Evolutionary conservation across 2,113 vertebrate species (phyloP), one percentile per base, ranked within the genome.

Genomic region (Tringa solitaria): DNA sequence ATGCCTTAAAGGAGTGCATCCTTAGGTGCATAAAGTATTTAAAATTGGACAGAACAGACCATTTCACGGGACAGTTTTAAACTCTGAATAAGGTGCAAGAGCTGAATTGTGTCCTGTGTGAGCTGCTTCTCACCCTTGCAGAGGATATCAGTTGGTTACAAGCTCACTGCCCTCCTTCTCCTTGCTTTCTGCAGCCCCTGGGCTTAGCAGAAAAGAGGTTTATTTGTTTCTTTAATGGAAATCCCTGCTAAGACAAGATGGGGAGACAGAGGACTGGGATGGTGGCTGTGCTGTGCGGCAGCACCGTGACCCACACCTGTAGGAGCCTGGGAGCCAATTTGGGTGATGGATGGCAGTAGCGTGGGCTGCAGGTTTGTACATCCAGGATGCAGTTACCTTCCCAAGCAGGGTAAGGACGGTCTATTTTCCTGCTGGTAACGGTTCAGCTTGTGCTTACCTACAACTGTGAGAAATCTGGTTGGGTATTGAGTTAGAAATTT

Each of bases 301-400:
- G 30, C 35, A 4, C 57, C 4, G 4, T 6, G 53, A 30, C 6
- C 72, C 17, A 18, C 61, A 13, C 1, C 51, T 22, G 23, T 30
- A 20, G 0, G 0, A 48, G 37, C 33, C 72, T 24, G 64, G 28
- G 48, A 93, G 45, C 50, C 2, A 1, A 0, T 26, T 6, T 11
- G 15, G 10, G 79, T 10, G 24, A 46, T 5, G 75, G 19, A 4
- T 7, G 45, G 48, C 68, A 60, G 67, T 10, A 10, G 37, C 0
- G 4, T 28, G n/a, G 87, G 74, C 45, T 78, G 69, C 37, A 24
- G 59, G 16, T 7, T 45, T n/a, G 45, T 41, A 4, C 10, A 8
- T 5, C 21, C 61, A 35, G 64, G 32, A 18, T 15, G 75, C 16
- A 8, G 18, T 15, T 65, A 1, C 15, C 8, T 37, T 74, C 33